These are phyloP conservation scores for Thalassarche chlororhynchos DNA, from an alignment of 2,113 vertebrate genomes.

Conservation along the genomic window DNA sequence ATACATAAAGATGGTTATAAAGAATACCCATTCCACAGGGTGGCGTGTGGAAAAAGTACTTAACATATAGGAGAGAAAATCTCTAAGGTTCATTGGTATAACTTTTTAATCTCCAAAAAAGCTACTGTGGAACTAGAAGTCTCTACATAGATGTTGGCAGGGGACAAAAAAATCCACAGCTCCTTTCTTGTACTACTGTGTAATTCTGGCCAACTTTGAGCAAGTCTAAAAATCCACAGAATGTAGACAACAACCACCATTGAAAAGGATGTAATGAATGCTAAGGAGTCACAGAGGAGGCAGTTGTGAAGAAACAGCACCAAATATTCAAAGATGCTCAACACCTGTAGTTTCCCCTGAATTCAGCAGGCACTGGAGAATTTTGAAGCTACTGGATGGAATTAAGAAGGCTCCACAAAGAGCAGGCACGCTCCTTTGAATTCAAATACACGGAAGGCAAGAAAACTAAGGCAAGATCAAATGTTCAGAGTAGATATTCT, in stretches of 20 bases:
- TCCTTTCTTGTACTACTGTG: neutral
- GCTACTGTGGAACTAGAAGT: neutral
- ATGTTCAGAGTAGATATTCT: neutral
- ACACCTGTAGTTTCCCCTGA: neutral
- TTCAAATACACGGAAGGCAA: neutral
- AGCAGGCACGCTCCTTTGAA: neutral
- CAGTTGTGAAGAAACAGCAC: neutral
- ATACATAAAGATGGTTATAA: neutral
- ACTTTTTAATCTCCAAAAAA: neutral
- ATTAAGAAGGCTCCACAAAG: neutral
- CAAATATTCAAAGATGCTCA: neutral
- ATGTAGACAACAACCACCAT: neutral
- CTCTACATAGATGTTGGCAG: neutral
- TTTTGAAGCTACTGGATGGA: neutral
- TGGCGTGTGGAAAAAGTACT: neutral
- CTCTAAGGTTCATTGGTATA: neutral
- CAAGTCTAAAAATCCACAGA: neutral
- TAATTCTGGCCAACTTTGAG: neutral
- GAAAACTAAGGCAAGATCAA: neutral
- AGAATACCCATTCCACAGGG: neutral
- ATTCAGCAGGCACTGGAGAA: neutral
- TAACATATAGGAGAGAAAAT: neutral
- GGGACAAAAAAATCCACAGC: neutral
- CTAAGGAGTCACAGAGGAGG: neutral
- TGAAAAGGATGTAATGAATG: neutral